Conservation (phyloP, 2,797 vertebrate species). For the Micropoecilia bifurca region DNA sequence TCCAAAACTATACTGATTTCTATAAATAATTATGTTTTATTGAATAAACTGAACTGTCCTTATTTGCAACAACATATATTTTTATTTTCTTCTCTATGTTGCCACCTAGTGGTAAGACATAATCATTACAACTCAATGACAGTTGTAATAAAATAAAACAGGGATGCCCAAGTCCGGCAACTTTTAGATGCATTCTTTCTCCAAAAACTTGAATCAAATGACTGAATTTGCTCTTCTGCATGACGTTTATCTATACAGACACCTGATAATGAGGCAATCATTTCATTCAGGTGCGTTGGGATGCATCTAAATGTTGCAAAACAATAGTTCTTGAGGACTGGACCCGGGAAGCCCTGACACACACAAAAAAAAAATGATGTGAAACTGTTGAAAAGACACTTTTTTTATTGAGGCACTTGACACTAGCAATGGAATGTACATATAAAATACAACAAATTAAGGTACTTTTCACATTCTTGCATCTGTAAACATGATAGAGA, state of each 20-base stretch:
- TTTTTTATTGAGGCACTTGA: constrained; percentile 87
- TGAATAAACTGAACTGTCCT: neutral
- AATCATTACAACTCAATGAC: constrained; percentile 21
- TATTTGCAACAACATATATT: neutral
- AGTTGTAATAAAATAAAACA: too few species aligned
- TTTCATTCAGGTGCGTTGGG: too few species aligned
- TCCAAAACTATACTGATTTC: neutral
- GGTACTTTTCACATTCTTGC: constrained; percentile 73
- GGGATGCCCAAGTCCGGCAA: too few species aligned
- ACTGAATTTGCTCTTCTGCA: too few species aligned
- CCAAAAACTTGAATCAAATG: too few species aligned
- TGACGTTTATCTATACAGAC: too few species aligned
- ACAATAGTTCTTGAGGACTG: too few species aligned
- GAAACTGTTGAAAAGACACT: constrained; percentile 47
- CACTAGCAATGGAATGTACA: constrained; percentile 79
- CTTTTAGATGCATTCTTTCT: too few species aligned
- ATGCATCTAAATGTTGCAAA: too few species aligned
- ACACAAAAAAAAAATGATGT: neutral
- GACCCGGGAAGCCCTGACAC: neutral
- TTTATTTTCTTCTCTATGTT: constrained; percentile 4
- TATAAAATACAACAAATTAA: constrained; percentile 67
- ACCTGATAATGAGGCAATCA: too few species aligned
- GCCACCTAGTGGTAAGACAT: constrained; percentile 41
- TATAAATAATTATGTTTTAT: neutral
- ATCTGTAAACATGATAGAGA: constrained; percentile 76